Conservation (phyloP, 2,888 invertebrate species). For the Sthenelais limicola region DNA sequence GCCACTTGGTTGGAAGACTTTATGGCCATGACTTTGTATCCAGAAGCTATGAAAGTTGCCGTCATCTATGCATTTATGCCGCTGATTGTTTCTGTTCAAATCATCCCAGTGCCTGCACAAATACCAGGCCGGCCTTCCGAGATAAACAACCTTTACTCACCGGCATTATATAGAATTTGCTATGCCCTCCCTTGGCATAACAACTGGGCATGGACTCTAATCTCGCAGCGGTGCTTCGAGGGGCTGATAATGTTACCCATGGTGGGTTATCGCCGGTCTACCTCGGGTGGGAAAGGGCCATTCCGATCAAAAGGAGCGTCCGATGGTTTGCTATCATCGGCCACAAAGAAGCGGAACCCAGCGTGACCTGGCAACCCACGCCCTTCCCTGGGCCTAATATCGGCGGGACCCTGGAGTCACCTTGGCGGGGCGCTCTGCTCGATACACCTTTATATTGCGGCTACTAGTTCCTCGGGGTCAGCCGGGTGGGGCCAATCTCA, state of each 20-base stretch:
- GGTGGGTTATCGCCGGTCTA: conserved; percentile 1
- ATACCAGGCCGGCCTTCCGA: too few relatives aligned
- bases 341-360: not conserved
- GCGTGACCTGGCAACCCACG: conserved; percentile 1
- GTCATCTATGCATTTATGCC: too few relatives aligned
- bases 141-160: too few relatives aligned
- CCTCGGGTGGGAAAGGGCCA: not conserved
- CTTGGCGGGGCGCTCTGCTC: conserved; percentile 3
- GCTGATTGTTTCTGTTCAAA: too few relatives aligned
- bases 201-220: conserved; percentile 12
- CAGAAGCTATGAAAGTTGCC: too few relatives aligned
- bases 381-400: conserved; percentile 4
- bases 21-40: too few relatives aligned
- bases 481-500: too few relatives aligned
- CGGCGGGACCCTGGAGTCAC: not conserved
- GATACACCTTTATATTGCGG: not conserved
- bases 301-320: not conserved
- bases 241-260: conserved; percentile 8
- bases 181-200: not conserved
- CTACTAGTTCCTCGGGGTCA: not conserved
- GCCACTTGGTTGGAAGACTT: too few relatives aligned
- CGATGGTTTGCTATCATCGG: not conserved
- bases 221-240: conserved; percentile 2
- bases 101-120: too few relatives aligned
- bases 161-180: too few relatives aligned